Percentiles rank a stretch among this genome's conserved stretches.
phyloP scores from a whole-genome alignment of 2,797 vertebrate species.

The Martes flavigula region DNA sequence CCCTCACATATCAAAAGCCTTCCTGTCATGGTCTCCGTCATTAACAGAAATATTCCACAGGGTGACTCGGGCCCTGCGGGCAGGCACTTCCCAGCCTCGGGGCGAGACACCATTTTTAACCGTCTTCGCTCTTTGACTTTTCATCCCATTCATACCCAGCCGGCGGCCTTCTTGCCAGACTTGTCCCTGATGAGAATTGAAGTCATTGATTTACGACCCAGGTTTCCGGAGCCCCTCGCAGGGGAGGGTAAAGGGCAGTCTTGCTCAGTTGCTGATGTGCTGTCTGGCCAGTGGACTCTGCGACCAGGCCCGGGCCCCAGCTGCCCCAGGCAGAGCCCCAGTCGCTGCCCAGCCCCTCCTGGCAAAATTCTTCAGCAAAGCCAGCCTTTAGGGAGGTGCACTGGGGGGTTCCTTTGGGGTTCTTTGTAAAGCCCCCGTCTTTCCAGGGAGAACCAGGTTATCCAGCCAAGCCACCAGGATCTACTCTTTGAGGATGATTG shows the following conservation, averaged over 20 bases:
- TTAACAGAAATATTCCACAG: not conserved
- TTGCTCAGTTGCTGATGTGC: not conserved
- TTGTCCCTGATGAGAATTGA: not conserved
- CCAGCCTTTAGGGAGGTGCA: not conserved
- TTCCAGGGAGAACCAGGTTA: not conserved
- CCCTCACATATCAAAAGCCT: not conserved
- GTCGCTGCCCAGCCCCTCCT: not conserved
- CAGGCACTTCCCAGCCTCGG: not conserved
- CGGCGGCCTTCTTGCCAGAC: constrained; percentile 14
- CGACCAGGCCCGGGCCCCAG: not conserved
- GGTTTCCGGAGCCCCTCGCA: not conserved
- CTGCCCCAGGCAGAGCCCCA: not conserved
- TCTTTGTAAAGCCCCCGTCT: not conserved
- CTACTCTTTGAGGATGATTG: not conserved
- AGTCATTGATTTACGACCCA: not conserved
- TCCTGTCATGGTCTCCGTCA: not conserved
- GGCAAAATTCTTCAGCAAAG: not conserved
- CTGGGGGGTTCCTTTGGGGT: rapidly evolving
- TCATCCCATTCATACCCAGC: not conserved
- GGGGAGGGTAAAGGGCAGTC: not conserved
- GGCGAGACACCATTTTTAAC: not conserved
- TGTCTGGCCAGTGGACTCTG: not conserved
- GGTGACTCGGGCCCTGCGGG: not conserved
- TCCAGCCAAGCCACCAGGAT: not conserved
- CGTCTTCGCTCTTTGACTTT: not conserved